These are phyloP conservation scores for Trachelus tabidus DNA, from an alignment of 2,888 invertebrate species.

Conservation along the genomic window DNA sequence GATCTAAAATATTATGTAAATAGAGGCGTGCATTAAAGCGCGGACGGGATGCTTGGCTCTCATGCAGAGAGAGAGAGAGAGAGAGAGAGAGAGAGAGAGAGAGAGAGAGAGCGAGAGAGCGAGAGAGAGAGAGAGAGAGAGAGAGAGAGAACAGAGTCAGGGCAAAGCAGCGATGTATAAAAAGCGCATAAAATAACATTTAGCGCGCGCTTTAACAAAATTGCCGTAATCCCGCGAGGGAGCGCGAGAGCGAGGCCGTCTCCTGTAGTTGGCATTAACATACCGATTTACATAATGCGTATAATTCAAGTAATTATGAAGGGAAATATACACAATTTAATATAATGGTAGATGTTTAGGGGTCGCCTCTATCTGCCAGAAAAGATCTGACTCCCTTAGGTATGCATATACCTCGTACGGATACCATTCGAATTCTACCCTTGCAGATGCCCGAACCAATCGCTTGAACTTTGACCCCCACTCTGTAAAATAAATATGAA, in stretches of 20 bases:
- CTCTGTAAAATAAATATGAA: not conserved
- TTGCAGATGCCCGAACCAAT: constrained; percentile 11
- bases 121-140: constrained; percentile 21
- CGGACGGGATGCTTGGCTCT: constrained; percentile 10
- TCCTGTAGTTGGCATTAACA: constrained; percentile 53
- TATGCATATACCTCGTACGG: not conserved
- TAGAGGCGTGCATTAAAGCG: constrained; percentile 38
- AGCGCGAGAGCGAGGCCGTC: constrained; percentile 9
- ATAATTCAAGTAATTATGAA: constrained; percentile 66
- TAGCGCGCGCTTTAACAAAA: constrained; percentile 60
- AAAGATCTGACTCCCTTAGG: constrained; percentile 35
- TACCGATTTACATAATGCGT: constrained; percentile 65
- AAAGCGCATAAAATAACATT: constrained; percentile 55
- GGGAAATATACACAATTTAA: constrained; percentile 65
- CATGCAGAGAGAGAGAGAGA: constrained; percentile 17
- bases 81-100: constrained; percentile 17
- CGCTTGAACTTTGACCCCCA: not conserved
- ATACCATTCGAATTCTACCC: not conserved
- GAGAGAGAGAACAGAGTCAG: constrained; percentile 23
- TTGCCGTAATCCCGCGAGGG: constrained; percentile 56
- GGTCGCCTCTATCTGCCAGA: constrained; percentile 44
- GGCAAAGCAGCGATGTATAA: constrained; percentile 41
- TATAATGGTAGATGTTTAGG: constrained; percentile 63
- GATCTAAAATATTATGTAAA: constrained; percentile 61
- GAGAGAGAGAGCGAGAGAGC: constrained; percentile 23